Percentiles rank a stretch among this genome's conserved stretches.
These are phyloP conservation scores for Chaenocephalus aceratus DNA, from an alignment of 2,113 vertebrate species.

Conservation along the genomic window DNA sequence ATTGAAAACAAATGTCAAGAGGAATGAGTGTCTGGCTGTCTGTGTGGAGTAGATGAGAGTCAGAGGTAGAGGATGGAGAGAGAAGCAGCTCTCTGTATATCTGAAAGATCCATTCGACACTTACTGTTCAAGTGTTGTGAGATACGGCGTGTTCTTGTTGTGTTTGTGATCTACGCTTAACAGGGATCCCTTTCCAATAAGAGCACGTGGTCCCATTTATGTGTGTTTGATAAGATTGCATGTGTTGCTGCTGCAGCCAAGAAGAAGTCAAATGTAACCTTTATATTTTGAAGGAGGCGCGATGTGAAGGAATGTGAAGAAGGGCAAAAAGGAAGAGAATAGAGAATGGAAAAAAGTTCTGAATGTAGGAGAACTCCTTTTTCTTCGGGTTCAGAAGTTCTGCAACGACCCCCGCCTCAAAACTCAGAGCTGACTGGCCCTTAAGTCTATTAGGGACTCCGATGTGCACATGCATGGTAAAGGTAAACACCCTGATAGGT, in stretches of 20 bases:
- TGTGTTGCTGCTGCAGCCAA: not conserved
- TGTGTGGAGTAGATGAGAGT: not conserved
- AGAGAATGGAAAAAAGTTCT: not conserved
- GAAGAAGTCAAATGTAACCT: not conserved
- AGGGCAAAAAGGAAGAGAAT: not conserved
- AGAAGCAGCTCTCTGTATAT: not conserved
- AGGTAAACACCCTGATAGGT: slow-evolving; percentile 58
- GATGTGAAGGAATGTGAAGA: not conserved
- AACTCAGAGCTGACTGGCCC: slow-evolving; percentile 31
- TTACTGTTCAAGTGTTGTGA: not conserved
- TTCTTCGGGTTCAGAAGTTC: slow-evolving; percentile 49
- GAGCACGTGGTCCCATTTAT: not conserved
- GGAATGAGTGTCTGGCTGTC: slow-evolving; percentile 69
- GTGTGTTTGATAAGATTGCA: not conserved
- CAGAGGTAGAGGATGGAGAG: not conserved
- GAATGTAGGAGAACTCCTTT: not conserved
- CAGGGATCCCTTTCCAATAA: not conserved
- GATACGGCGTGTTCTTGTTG: not conserved
- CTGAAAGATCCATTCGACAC: not conserved
- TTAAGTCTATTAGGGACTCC: slow-evolving; percentile 46
- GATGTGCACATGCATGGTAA: slow-evolving; percentile 34
- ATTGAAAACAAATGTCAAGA: slow-evolving; percentile 86
- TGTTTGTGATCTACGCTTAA: not conserved
- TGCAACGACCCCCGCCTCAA: slow-evolving; percentile 38
- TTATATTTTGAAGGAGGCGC: no score